These are phyloP conservation scores for Alectura lathami DNA, from an alignment of 2,113 vertebrate species.

Conservation along the genomic window DNA sequence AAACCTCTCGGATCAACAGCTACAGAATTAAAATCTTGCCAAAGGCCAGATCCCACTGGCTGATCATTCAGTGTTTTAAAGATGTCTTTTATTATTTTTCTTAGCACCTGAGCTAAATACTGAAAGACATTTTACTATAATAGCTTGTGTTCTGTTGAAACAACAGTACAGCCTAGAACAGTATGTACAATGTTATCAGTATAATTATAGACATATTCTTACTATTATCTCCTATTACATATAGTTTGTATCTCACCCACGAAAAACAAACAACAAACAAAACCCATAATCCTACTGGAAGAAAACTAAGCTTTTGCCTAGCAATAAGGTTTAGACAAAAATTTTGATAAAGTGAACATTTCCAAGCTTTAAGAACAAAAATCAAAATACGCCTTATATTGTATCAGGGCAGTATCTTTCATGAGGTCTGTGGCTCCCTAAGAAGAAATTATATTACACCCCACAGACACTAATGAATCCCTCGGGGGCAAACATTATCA, in stretches of 20 bases:
- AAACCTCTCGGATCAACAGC: conserved; percentile 26
- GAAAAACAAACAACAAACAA: background rate
- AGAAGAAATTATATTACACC: background rate
- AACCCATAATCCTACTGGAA: background rate
- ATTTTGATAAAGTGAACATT: background rate
- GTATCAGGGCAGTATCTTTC: background rate
- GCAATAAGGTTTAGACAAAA: background rate
- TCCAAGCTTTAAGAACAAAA: background rate
- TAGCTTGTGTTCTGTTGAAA: background rate
- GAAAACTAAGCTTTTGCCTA: background rate
- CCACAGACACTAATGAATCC: background rate
- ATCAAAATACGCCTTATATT: background rate
- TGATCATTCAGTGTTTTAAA: conserved; percentile 3
- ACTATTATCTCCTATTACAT: background rate
- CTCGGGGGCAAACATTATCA: background rate
- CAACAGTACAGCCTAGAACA: background rate
- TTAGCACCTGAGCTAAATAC: background rate
- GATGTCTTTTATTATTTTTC: background rate
- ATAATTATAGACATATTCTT: background rate
- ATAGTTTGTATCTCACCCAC: background rate
- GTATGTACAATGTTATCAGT: background rate
- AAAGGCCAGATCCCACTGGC: conserved; percentile 34
- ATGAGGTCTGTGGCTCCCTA: background rate
- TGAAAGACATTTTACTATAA: background rate
- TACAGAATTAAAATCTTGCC: conserved; percentile 40